These are phyloP conservation scores for Axis porcinus DNA, from an alignment of 2,113 vertebrate genomes.

Conservation along the genomic window DNA sequence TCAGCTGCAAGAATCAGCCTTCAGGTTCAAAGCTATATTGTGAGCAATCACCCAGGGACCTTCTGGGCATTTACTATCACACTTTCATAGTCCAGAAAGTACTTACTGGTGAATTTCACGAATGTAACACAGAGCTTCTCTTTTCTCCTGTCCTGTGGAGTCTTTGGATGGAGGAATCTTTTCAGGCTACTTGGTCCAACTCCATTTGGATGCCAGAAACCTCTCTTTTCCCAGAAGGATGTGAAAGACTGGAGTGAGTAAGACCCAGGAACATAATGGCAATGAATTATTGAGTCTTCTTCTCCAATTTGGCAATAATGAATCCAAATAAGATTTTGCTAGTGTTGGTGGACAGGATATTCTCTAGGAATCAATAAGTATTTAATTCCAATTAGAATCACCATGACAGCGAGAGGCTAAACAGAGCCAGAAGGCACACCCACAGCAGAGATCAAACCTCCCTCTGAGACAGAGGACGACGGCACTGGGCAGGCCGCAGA, in stretches of 20 bases:
- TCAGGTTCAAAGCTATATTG: neutral
- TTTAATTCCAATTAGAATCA: conserved; percentile 44
- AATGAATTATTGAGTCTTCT: conserved; percentile 36
- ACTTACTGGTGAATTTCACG: neutral
- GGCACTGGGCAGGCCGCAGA: neutral
- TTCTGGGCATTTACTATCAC: neutral
- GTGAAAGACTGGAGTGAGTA: neutral
- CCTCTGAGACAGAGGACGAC: neutral
- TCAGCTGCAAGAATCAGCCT: neutral
- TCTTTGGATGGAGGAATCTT: neutral
- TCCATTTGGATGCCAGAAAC: neutral
- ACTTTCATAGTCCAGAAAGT: neutral
- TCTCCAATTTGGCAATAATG: conserved; percentile 50
- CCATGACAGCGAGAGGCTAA: conserved; percentile 16
- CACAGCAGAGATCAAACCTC: neutral
- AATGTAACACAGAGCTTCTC: neutral
- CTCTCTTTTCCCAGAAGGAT: neutral
- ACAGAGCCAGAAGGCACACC: neutral
- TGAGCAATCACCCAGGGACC: neutral
- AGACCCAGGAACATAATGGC: neutral
- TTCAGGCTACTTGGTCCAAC: neutral
- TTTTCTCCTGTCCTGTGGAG: neutral
- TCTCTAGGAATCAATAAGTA: conserved; percentile 28
- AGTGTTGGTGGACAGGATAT: conserved; percentile 51
- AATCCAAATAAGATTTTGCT: conserved; percentile 58